Conservation (phyloP, 2,888 invertebrate species). For the Lysandra bellargus region DNA sequence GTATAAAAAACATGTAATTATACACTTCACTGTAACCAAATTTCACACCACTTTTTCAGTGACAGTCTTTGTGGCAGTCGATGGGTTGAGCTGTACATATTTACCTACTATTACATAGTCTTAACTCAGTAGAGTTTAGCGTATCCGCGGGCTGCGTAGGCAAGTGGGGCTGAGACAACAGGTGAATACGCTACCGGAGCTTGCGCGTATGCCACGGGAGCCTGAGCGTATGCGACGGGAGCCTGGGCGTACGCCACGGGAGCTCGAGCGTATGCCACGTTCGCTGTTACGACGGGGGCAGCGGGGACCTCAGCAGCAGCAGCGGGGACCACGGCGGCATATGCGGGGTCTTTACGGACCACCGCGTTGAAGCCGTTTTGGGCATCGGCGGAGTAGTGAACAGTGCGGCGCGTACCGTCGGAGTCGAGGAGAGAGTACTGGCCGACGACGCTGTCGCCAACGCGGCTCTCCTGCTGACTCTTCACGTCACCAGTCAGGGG, state of each 20-base stretch:
- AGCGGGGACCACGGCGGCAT: constrained; percentile 42
- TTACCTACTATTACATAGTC: background rate
- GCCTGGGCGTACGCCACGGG: constrained; percentile 13
- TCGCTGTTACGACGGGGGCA: constrained; percentile 10
- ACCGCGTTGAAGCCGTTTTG: constrained; percentile 75
- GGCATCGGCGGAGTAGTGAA: constrained; percentile 74
- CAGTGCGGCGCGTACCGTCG: constrained; percentile 46
- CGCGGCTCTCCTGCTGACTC: constrained; percentile 67
- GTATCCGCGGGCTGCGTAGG: background rate
- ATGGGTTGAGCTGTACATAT: constrained; percentile 25
- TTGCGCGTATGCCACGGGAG: background rate
- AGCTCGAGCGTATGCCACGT: constrained; percentile 10
- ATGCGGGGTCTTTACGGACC: constrained; percentile 67
- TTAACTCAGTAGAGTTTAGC: background rate
- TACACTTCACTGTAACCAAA: background rate
- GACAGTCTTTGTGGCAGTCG: constrained; percentile 2
- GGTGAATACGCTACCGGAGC: background rate
- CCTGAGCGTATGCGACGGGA: constrained; percentile 14
- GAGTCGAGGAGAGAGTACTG: constrained; percentile 61
- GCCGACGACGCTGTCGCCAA: constrained; percentile 71
- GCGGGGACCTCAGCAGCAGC: background rate
- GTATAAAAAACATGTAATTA: background rate
- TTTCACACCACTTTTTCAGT: background rate
- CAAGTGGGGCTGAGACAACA: background rate
- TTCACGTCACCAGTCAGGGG: constrained; percentile 71